Percentiles rank a stretch among this genome's conserved stretches.
These are phyloP conservation scores for Mesaphorura yosii DNA, from an alignment of 1,140 invertebrate genomes.

Conservation along the genomic window DNA sequence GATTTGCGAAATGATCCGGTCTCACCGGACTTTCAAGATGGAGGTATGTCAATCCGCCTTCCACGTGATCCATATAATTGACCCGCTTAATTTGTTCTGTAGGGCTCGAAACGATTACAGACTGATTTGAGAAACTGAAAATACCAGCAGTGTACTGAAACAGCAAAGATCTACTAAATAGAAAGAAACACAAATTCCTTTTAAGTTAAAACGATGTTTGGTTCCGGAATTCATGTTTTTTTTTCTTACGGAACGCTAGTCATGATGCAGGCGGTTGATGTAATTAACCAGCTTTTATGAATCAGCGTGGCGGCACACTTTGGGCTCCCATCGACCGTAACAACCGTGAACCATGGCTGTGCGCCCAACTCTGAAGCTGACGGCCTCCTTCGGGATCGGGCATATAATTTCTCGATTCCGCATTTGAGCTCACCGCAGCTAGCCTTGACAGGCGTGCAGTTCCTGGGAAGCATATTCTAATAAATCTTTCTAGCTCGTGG, in stretches of 20 bases:
- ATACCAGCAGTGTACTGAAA: neutral
- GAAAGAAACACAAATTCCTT: neutral
- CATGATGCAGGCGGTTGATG: neutral
- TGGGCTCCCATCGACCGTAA: neutral
- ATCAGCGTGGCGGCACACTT: neutral
- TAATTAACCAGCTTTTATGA: conserved; percentile 4
- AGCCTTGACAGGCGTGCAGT: neutral
- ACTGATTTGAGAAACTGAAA: neutral
- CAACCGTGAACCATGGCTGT: conserved; percentile 5
- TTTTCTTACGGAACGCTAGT: neutral
- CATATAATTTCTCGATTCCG: conserved; percentile 1
- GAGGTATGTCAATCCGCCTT: neutral
- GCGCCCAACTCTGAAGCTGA: neutral
- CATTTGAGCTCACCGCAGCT: conserved; percentile 4
- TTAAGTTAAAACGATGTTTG: no score
- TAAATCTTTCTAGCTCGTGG: neutral
- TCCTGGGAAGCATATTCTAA: neutral
- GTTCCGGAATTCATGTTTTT: neutral
- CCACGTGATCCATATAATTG: neutral
- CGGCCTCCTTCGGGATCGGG: neutral
- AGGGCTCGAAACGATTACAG: neutral
- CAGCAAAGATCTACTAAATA: neutral
- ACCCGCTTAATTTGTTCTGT: conserved; percentile 14
- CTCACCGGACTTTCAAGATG: conserved; percentile 4
- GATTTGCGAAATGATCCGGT: conserved; percentile 9